phyloP scores from a whole-genome alignment of 2,113 vertebrate genomes.

The Greenwoodochromis staneri region DNA sequence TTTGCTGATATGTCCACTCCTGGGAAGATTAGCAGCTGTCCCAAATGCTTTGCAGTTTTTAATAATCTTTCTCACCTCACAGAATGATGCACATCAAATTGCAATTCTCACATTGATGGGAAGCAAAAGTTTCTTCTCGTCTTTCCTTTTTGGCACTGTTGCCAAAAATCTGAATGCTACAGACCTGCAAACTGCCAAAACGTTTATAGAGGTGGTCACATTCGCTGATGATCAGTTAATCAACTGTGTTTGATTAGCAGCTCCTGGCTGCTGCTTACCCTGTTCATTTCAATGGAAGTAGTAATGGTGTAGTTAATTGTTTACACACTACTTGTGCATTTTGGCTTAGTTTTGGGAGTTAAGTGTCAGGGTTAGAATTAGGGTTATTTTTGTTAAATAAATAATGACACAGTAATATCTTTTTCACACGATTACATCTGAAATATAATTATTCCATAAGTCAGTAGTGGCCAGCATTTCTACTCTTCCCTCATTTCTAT shows the following conservation, averaged over 20 bases:
- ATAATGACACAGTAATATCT: not conserved
- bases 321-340: not conserved
- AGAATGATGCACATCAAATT: not conserved
- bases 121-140: not conserved
- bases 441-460: not conserved
- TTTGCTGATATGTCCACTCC: not conserved
- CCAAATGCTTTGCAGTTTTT: not conserved
- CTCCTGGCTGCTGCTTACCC: not conserved
- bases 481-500: not conserved
- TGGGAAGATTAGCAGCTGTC: not conserved
- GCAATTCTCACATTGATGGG: not conserved
- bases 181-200: not conserved
- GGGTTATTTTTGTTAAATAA: not conserved
- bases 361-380: not conserved
- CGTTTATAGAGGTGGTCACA: rapidly evolving
- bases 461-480: not conserved
- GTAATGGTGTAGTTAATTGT: not conserved
- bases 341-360: not conserved
- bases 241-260: not conserved
- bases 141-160: not conserved
- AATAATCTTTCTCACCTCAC: not conserved
- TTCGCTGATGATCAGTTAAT: not conserved
- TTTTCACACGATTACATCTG: not conserved
- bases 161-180: not conserved
- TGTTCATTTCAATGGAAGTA: not conserved